A percentile compares a stretch with the other conserved stretches of the same genome.
Conservation (phyloP, 2,888 invertebrate species). For the Amblyjoppa fuscipennis region DNA sequence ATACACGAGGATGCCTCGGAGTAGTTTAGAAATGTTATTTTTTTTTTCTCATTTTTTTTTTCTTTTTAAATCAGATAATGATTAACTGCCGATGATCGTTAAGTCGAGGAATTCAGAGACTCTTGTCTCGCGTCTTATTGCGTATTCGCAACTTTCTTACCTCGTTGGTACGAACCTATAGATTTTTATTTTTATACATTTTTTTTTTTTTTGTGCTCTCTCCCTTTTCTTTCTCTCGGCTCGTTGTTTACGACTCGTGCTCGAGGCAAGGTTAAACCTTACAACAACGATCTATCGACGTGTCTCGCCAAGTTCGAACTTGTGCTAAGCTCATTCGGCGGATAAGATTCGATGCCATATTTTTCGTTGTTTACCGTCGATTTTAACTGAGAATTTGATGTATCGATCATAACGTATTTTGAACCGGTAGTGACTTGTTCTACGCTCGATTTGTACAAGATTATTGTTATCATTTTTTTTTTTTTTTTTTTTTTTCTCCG, state of each 20-base stretch:
- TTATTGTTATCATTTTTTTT: not conserved
- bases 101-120: slow-evolving; percentile 32
- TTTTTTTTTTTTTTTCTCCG: slow-evolving; percentile 7
- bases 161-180: not conserved
- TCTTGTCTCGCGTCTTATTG: slow-evolving; percentile 5
- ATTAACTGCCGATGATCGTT: not conserved
- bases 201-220: not conserved
- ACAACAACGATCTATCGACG: not conserved
- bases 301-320: not conserved
- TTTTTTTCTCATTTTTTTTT: not conserved
- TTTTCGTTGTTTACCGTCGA: not conserved
- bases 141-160: not conserved
- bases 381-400: slow-evolving; percentile 1
- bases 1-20: not conserved
- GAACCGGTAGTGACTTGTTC: not conserved
- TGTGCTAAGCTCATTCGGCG: not conserved
- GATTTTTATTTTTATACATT: not conserved
- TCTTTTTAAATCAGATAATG: slow-evolving; percentile 7
- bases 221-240: not conserved
- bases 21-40: slow-evolving; percentile 6
- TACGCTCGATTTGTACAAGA: not conserved
- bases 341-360: not conserved
- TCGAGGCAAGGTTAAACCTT: not conserved
- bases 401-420: not conserved
- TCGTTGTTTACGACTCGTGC: not conserved